Evolutionary conservation across 2,113 vertebrate genomes (phyloP), one percentile per base, ranked within the genome.

Genomic region (Nesoenas mayeri): DNA sequence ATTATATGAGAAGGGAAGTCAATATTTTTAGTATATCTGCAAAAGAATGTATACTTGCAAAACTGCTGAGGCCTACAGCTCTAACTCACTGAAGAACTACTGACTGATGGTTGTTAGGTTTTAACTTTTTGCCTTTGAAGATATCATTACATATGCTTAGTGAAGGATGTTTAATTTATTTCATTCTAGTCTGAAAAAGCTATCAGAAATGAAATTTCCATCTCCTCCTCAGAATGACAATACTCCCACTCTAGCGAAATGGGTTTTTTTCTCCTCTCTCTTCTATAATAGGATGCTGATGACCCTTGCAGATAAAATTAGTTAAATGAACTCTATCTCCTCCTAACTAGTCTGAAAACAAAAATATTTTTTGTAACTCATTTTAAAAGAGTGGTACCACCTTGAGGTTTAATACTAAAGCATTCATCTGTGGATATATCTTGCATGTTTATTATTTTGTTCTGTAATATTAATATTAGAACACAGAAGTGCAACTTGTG

Each of bases 41-140:
- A 78, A 58, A 96, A 58, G 3, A 64, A 74, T 4, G 10, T 15
- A 28, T 25, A 15, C 11, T 29, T 60, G 25, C 9, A 84, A 81
- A 91, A 71, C 11, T 79, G 36, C 16, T 26, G 28, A 44, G 28
- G 25, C 11, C 13, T n/a, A 36, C 6, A 82, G 32, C 11, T 91
- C 26, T 42, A 78, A 91, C 18, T 89, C 54, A 73, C 22, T 40
- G 32, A 54, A 91, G n/a, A 36, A 48, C 7, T 44, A 58, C 26
- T 0, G 0, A 38, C 10, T 50, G 44, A 42, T 12, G 32, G 32
- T 8, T 71, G 12, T 15, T 51, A 7, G 9, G 20, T 48, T 90
- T 75, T 69, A 62, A 4, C 9, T 72, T 19, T 56, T 57, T 92
- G 24, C 22, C 21, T 61, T 83, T 58, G 62, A 84, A 91, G 5